phyloP scores from a whole-genome alignment of 2,888 invertebrate species.

The Drosophila macrospina region DNA sequence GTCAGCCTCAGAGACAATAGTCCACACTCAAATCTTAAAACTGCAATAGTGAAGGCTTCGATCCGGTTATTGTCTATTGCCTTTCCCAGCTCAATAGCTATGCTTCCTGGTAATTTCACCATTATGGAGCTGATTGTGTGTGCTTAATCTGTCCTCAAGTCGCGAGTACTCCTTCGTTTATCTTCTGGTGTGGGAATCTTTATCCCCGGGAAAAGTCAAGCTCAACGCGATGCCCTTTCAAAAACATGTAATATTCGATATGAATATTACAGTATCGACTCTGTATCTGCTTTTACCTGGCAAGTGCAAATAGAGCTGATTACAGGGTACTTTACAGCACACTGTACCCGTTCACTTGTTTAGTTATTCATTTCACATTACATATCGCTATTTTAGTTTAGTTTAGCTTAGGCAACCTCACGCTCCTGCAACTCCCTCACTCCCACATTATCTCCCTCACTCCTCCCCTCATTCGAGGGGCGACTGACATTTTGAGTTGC shows the following conservation, averaged over 20 bases:
- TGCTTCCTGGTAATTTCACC: not conserved
- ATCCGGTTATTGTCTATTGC: not conserved
- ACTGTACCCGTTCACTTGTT: too few relatives aligned
- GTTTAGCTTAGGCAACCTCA: constrained; percentile 6
- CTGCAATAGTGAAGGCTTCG: not conserved
- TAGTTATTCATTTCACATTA: not conserved
- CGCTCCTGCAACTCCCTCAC: not conserved
- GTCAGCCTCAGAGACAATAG: constrained; percentile 22
- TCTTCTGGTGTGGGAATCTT: not conserved
- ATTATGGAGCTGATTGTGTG: not conserved
- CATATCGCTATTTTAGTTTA: constrained; percentile 2
- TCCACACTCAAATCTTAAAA: not conserved
- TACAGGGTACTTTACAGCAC: too few relatives aligned
- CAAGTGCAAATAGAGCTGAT: too few relatives aligned
- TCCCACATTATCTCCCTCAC: not conserved
- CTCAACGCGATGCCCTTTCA: too few relatives aligned
- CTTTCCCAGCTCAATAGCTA: not conserved
- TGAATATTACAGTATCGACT: too few relatives aligned
- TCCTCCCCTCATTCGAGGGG: constrained; percentile 19
- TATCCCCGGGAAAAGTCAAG: too few relatives aligned
- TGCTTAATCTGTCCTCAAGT: too few relatives aligned
- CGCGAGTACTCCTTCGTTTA: not conserved
- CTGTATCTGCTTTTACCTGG: too few relatives aligned
- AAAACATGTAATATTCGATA: too few relatives aligned
- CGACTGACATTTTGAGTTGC: constrained; percentile 67